Base-by-base conservation (phyloP, 2,113 vertebrate genomes). In the Rhabdornis inornatus region DNA sequence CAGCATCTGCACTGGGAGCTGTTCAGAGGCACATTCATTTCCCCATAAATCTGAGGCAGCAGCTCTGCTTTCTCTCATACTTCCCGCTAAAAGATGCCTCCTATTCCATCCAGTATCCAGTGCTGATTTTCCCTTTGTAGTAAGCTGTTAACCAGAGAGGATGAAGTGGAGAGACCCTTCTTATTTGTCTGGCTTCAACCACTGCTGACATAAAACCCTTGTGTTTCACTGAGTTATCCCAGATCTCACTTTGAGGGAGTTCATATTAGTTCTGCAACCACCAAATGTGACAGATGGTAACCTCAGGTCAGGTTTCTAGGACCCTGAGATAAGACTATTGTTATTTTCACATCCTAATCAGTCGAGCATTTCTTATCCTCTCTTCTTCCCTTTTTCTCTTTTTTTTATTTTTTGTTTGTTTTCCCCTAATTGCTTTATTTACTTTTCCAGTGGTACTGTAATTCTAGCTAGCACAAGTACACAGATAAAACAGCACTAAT, bases 331-430 rank as follows among this genome's bases (percentile, higher is more conserved):
- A 95, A 95, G 14, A 24, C 45, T 40, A 6, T 50, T 53, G 40
- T 42, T 76, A 81, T 90, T 95, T 95, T 83, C 71, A 74, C 55
- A 49, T 87, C 53, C 37, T 53, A 28, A 30, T 66, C 63, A 61
- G 40, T 72, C 53, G 82, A 72, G 24, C 21, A 45, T 71, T 87
- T 65, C 35, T 83, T 83, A 68, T 60, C 69, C n/a, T 79, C 19
- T 90, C 33, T 17, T 49, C 56, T 87, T 77, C 21, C 9, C 7
- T 66, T 60, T 64, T 63, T 30, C 6, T 57, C 3, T 1, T 16
- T 35, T 55, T 4, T 13, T 7, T 1, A 9, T 39, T 0, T 53
- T 31, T 40, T 6, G 13, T 9, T 5, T 21, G 12, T 9, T 1
- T 0, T 30, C 10, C 0, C 22, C n/a, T 6, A 3, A 25, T 19